Evolutionary conservation across 1,140 invertebrate species (phyloP), one percentile per base, ranked within the genome.

Genomic region (Latrodectus geometricus): DNA sequence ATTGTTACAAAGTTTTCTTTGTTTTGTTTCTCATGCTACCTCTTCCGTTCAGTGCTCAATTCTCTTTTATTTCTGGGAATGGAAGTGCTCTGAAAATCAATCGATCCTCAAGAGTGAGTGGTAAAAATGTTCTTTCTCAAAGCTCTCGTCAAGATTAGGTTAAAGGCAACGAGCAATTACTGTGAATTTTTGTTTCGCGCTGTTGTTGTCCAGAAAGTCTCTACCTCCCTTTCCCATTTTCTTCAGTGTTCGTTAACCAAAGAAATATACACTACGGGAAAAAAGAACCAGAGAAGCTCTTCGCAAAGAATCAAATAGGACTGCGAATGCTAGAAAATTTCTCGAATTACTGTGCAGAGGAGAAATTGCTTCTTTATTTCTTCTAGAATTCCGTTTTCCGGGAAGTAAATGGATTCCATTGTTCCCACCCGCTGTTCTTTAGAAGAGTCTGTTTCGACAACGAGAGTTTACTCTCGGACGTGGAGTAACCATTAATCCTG

Each of bases 151-250:
- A 52, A 84, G 82, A 84, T 84, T 84, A 84, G 73, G 82, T 84
- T 84, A 84, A 84, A 75, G 82, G 82, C 56, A 84, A 84, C 82
- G 82, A 84, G 82, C 82, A 84, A 84, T 84, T 84, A 84, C 82
- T 72, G 4, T 76, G n/a, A 12, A 76, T 14, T 84, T 69, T 56
- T 76, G 65, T 56, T 23, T 61, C 66, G 54, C 56, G 21, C 65
- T 81, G 66, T 49, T 20, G n/a, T 21, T 50, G 54, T 77, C 54
- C 50, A 23, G 66, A 49, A 15, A 49, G 17, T 21, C 61, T 9
- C 48, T 17, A 61, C 66, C 12, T 15, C 61, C 65, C 35, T 15
- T 69, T 68, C 48, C n/a, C 54, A 61, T 61, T 61, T 61, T 61
- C 61, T 79, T 21, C 48, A 49, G 77, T 81, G 56, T 83, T 74